Evolutionary conservation across 2,888 invertebrate genomes (phyloP).

Genomic region (Amphipyra tragopoginis): DNA sequence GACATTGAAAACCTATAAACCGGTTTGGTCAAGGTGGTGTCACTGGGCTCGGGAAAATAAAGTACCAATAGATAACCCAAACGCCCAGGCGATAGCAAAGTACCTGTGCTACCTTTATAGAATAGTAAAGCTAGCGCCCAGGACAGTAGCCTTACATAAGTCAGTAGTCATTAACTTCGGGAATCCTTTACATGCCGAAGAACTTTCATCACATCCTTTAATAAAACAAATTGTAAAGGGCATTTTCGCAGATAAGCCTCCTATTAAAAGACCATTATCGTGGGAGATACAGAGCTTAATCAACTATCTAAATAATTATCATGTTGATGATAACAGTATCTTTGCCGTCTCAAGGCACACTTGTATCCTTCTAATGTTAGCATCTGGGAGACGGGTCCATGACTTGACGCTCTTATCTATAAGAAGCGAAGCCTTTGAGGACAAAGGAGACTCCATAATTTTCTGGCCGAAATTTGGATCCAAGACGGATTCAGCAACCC

Average conservation of each 20-base stretch:
- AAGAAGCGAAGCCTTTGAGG: background rate
- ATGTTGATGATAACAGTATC: conserved; percentile 21
- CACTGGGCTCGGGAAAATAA: conserved; percentile 19
- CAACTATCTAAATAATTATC: background rate
- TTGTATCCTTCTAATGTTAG: conserved; percentile 37
- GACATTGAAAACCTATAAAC: conserved; percentile 16
- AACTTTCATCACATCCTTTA: conserved; percentile 17
- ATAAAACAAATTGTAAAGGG: conserved; percentile 21
- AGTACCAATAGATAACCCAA: conserved; percentile 5
- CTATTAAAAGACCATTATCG: conserved; percentile 1
- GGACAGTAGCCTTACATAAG: conserved; percentile 43
- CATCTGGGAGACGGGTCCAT: conserved; percentile 50
- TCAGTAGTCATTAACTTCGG: conserved; percentile 36
- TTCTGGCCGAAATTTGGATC: conserved; percentile 6
- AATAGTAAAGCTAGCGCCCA: conserved; percentile 21
- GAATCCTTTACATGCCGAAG: conserved; percentile 11
- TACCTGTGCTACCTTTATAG: conserved; percentile 29
- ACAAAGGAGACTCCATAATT: background rate
- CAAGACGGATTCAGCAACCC: conserved; percentile 2
- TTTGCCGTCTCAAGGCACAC: conserved; percentile 40
- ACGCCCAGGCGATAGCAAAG: conserved; percentile 10
- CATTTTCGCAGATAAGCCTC: conserved; percentile 8
- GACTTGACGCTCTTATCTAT: conserved; percentile 50
- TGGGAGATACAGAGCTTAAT: conserved; percentile 27
- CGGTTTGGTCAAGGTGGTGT: conserved; percentile 33